Evolutionary conservation across 2,888 invertebrate species (phyloP).

Genomic region (Gastracanthus pulcherrimus): DNA sequence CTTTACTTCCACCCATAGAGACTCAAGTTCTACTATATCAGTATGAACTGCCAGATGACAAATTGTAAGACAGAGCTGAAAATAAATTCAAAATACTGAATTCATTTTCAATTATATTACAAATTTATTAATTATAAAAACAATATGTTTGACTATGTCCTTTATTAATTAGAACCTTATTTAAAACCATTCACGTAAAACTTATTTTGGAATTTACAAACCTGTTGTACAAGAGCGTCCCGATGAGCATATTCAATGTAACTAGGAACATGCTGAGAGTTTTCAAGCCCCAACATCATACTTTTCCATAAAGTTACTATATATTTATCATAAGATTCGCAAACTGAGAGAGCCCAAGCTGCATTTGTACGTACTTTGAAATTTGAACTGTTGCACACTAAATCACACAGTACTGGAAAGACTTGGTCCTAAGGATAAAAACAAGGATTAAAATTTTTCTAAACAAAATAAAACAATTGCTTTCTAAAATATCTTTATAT

Average conservation of each 20-base stretch:
- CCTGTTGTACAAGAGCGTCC: constrained; percentile 91
- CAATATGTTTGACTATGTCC: no score
- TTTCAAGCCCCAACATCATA: constrained; percentile 86
- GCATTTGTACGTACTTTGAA: constrained; percentile 95
- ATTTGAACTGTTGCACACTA: constrained; percentile 87
- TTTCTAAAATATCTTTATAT: neutral
- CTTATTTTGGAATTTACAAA: constrained; percentile 72
- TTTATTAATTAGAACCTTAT: no score
- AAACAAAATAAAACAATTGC: constrained; percentile 57
- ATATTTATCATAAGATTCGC: constrained; percentile 82
- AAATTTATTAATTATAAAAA: neutral
- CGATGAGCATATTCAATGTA: constrained; percentile 92
- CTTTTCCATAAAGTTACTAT: constrained; percentile 84
- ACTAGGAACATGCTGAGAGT: constrained; percentile 88
- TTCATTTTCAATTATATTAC: neutral
- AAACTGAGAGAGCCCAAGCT: constrained; percentile 85
- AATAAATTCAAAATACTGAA: constrained; percentile 62
- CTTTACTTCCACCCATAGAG: constrained; percentile 70
- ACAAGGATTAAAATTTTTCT: constrained; percentile 35
- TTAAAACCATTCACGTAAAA: no score
- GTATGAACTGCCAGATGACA: constrained; percentile 82
- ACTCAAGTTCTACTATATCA: constrained; percentile 67
- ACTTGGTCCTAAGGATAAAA: constrained; percentile 81
- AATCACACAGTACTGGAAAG: constrained; percentile 82
- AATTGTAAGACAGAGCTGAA: constrained; percentile 86